phyloP scores from a whole-genome alignment of 2,113 vertebrate species.

The Myiopsitta monachus region DNA sequence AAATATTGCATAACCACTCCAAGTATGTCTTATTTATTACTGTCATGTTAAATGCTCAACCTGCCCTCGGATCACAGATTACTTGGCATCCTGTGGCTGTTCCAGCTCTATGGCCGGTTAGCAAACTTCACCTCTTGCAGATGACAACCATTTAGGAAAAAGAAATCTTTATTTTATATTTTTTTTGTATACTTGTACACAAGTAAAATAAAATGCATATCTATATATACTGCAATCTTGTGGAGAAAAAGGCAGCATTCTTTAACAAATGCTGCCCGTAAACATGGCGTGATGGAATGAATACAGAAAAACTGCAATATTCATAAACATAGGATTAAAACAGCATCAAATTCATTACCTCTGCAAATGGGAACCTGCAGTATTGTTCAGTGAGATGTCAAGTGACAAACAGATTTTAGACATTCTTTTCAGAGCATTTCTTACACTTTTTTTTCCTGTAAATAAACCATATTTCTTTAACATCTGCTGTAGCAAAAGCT shows the following conservation, averaged over 20 bases:
- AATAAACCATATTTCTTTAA: constrained; percentile 50
- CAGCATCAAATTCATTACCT: constrained; percentile 83
- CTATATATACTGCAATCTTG: constrained; percentile 88
- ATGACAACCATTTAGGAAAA: constrained; percentile 70
- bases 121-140: neutral
- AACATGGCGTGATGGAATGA: constrained; percentile 81
- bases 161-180: constrained; percentile 87
- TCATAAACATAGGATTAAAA: constrained; percentile 79
- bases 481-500: constrained; percentile 55
- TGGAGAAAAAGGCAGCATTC: constrained; percentile 84
- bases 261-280: constrained; percentile 86
- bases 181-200: constrained; percentile 90
- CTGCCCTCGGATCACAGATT: neutral
- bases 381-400: constrained; percentile 34
- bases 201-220: constrained; percentile 99
- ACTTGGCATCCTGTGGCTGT: neutral
- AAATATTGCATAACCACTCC: neutral
- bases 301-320: constrained; percentile 68
- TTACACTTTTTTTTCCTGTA: constrained; percentile 31
- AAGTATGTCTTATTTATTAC: neutral
- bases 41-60: neutral
- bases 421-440: constrained; percentile 54
- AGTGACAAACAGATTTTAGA: constrained; percentile 62
- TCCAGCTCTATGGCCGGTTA: neutral
- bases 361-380: constrained; percentile 73